Conservation (phyloP, 2,797 vertebrate genomes). For the Xiphophorus birchmanni region DNA sequence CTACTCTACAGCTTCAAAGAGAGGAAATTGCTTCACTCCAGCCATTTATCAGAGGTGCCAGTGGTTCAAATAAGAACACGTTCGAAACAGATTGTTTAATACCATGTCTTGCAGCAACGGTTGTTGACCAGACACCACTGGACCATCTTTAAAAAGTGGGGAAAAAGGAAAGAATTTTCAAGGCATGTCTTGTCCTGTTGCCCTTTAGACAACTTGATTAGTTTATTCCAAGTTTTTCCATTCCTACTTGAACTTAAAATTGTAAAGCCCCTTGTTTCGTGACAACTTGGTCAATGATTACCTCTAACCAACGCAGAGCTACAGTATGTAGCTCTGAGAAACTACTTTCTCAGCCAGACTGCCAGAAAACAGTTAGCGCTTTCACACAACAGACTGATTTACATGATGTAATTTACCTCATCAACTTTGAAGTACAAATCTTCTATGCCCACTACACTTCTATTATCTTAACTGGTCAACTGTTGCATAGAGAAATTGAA, state of each 20-base stretch:
- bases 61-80: background rate
- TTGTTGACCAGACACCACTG: background rate
- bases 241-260: background rate
- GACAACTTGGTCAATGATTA: background rate
- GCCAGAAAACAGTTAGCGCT: background rate
- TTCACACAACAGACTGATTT: background rate
- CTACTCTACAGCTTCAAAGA: background rate
- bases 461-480: background rate
- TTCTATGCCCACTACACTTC: background rate
- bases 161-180: background rate
- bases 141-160: background rate
- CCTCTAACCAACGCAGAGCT: background rate
- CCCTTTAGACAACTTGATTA: background rate
- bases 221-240: background rate
- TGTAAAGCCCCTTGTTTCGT: background rate
- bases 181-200: background rate
- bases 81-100: background rate
- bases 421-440: background rate
- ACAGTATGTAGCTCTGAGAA: background rate
- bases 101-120: background rate
- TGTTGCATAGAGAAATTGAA: slow-evolving; percentile 14
- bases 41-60: background rate
- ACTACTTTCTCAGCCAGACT: background rate
- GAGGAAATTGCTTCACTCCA: background rate
- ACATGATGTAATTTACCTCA: background rate